These are phyloP conservation scores for Alloscopus bannaensis DNA, from an alignment of 2,888 invertebrate species.

Conservation along the genomic window DNA sequence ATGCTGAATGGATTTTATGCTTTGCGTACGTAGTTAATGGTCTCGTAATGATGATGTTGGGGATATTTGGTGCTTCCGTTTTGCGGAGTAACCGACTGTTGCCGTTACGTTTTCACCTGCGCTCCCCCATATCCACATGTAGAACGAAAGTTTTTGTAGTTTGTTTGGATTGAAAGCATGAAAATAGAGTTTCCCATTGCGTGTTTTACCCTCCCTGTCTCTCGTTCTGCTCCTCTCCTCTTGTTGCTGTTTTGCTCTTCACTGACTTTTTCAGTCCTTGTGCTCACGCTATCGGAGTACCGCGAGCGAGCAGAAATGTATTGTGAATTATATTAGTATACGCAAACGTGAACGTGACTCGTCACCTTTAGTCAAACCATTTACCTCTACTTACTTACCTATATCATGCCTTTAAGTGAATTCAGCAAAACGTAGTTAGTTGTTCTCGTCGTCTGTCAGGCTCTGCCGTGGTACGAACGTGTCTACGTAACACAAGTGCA, in stretches of 20 bases:
- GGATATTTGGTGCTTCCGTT: constrained; percentile 19
- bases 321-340: not conserved
- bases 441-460: not conserved
- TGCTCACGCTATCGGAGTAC: not conserved
- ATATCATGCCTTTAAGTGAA: constrained; percentile 3
- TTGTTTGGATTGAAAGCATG: not conserved
- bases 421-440: not conserved
- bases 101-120: constrained; percentile 8
- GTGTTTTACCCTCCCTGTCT: not conserved
- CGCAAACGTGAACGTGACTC: not conserved
- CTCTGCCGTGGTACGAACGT: not conserved
- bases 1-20: constrained; percentile 8
- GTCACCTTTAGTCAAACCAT: not conserved
- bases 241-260: not conserved
- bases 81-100: not conserved
- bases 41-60: constrained; percentile 17
- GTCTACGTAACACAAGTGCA: not conserved
- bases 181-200: not conserved
- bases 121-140: not conserved
- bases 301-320: not conserved
- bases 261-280: constrained; percentile 7
- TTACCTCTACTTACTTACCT: too few relatives aligned
- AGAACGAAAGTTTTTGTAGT: not conserved
- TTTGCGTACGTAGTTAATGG: constrained; percentile 3
- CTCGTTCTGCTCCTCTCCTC: not conserved